Evolutionary conservation across 2,113 vertebrate genomes (phyloP).

Genomic region (Hypomesus transpacificus): DNA sequence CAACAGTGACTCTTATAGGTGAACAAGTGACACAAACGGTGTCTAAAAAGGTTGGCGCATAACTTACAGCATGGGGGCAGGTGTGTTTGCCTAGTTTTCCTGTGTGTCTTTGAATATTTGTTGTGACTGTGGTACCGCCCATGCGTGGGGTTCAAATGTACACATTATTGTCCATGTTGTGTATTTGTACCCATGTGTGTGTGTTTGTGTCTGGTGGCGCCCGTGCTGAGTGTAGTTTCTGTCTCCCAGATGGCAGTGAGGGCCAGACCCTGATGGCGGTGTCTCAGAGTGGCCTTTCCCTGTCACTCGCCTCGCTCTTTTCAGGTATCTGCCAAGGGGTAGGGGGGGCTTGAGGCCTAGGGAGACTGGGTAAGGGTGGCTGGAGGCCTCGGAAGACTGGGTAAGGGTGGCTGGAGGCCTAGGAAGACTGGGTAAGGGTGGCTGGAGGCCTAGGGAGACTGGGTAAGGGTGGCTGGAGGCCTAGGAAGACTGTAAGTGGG

Average conservation of each 20-base stretch:
- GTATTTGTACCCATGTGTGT: constrained; percentile 26
- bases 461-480: too few species aligned
- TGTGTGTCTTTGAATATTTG: not conserved
- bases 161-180: not conserved
- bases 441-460: too few species aligned
- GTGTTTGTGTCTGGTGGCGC: constrained; percentile 36
- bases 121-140: too few species aligned
- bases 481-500: too few species aligned
- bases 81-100: constrained; percentile 2
- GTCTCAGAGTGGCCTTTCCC: constrained; percentile 85
- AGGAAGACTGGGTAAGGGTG: too few species aligned
- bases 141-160: not conserved
- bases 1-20: not conserved
- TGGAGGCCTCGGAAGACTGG: constrained; percentile 6
- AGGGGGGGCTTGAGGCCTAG: not conserved
- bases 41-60: too few species aligned
- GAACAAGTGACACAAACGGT: not conserved
- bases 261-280: constrained; percentile 89
- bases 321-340: constrained; percentile 78
- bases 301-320: constrained; percentile 91
- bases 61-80: not conserved
- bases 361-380: not conserved
- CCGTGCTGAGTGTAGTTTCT: constrained; percentile 67
- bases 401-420: constrained; percentile 7
- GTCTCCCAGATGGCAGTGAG: constrained; percentile 90